phyloP scores from a whole-genome alignment of 2,113 vertebrate genomes.

The Tychaedon coryphoeus region DNA sequence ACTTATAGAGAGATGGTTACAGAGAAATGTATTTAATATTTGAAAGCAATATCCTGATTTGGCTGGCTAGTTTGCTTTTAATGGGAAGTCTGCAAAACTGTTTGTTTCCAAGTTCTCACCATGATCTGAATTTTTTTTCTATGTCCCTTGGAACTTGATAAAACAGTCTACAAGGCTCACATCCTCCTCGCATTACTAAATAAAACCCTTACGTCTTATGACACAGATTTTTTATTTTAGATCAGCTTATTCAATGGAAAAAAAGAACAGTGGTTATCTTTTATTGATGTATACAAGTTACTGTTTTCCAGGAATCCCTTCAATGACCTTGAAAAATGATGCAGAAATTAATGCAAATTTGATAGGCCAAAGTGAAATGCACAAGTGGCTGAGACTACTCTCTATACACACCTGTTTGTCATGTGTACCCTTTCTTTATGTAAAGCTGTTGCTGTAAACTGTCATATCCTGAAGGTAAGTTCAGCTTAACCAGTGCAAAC shows the following conservation, averaged over 20 bases:
- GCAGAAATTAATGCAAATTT: neutral
- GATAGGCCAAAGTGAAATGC: neutral
- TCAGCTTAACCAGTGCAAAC: neutral
- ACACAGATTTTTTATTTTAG: neutral
- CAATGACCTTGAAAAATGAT: neutral
- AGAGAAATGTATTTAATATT: neutral
- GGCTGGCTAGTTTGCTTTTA: neutral
- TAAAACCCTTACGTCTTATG: neutral
- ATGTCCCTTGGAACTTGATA: neutral
- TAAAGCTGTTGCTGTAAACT: neutral
- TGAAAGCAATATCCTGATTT: neutral
- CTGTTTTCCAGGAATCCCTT: neutral
- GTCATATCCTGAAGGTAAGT: neutral
- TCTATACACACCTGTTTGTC: neutral
- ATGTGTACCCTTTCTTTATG: neutral
- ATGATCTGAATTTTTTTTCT: neutral
- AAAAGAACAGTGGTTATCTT: neutral
- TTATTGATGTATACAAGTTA: neutral
- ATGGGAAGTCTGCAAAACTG: neutral
- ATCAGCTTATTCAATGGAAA: neutral
- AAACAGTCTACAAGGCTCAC: neutral
- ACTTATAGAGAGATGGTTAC: neutral
- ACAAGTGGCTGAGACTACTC: neutral
- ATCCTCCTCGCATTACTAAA: neutral
- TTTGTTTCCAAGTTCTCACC: neutral